Base-by-base conservation (phyloP, 2,797 vertebrate genomes). In the Sparus aurata region DNA sequence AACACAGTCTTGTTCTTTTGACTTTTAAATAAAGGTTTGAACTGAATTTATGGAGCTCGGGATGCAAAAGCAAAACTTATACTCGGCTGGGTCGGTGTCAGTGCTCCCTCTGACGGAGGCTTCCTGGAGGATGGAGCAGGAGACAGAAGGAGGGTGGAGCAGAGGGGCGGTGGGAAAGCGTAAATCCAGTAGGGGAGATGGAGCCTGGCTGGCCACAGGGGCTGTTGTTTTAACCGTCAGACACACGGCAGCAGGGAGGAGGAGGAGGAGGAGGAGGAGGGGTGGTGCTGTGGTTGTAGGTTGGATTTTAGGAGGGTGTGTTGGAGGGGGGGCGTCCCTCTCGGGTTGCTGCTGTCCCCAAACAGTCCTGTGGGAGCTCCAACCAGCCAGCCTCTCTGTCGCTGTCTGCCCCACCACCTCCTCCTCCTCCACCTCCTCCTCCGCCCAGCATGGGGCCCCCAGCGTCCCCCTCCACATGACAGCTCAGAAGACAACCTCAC, bases 401-500 rank as follows among this genome's bases (percentile, higher is more conserved):
- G 89, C 94, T 92, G 91, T 91, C 85, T 89, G 71, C 73, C 77
- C 85, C 53, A 34, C 72, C 58, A 12, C 50, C 27, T 11, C 22
- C 30, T 7, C 30, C 30, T 2, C 72, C 57, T 47, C 77, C 77
- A 11, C 53, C 68, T 12, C 52, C 75, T 9, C 55, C 27, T 10
- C 25, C 27, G 4, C 84, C 85, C 82, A 61, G 49, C 80, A 70
- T 79, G 91, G 87, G 90, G 90, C 90, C 91, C 90, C 89, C 91
- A 13, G 87, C 89, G 90, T 87, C 93, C 91, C 93, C 93, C 89
- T 80, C 82, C 71, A 86, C 91, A 93, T 82, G 90, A 91, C 92
- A 94, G 91, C 84, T 91, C 89, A 55, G 86, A 94, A 94, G 91
- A 96, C 89, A 85, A 87, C 66, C 94, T 93, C 91, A 90, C 86